Conservation (phyloP, 2,113 vertebrate genomes). For the Probosciger aterrimus region DNA sequence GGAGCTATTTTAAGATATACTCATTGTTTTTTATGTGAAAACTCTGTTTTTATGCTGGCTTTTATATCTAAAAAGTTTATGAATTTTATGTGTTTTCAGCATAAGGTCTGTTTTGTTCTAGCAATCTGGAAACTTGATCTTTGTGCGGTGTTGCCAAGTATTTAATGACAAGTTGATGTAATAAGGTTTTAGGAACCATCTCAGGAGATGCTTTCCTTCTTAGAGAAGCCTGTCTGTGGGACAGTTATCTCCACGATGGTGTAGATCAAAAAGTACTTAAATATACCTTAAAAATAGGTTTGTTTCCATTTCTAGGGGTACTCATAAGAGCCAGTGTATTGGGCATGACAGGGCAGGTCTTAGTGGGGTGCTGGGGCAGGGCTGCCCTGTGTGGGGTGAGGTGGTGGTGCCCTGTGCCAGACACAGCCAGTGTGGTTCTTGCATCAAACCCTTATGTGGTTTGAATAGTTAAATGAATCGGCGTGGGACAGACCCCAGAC, state of each 20-base stretch:
- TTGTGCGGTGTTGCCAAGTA: not conserved
- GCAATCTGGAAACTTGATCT: not conserved
- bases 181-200: not conserved
- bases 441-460: not conserved
- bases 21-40: not conserved
- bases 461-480: not conserved
- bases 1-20: not conserved
- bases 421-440: not conserved
- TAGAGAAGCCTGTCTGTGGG: not conserved
- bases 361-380: not conserved
- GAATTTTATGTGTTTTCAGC: not conserved
- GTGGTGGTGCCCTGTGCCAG: not conserved
- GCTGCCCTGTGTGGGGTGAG: not conserved
- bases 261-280: not conserved
- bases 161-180: not conserved
- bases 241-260: not conserved
- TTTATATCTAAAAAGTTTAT: not conserved
- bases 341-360: not conserved
- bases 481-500: not conserved
- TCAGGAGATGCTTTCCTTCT: not conserved
- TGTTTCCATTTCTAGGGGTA: not conserved
- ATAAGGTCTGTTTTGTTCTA: not conserved
- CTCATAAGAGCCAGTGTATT: fast-evolving
- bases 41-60: not conserved
- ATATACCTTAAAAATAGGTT: not conserved